Evolutionary conservation across 37 sponge, comb jelly and placozoan genomes (phyloP).

Genomic region (Chondrosia reniformis): DNA sequence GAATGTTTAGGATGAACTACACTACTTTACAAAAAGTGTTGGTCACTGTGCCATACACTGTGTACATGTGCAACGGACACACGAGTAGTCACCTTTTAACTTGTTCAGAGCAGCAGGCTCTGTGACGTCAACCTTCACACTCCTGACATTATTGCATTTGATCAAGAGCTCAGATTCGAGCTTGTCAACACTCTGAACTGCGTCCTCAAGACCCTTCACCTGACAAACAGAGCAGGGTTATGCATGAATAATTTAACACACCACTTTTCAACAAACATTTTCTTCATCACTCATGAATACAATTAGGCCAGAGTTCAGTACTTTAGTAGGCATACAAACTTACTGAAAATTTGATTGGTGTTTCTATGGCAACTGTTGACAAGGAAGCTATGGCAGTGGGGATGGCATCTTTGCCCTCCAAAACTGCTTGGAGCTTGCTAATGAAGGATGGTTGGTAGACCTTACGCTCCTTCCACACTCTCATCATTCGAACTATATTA

Average conservation of each 20-base stretch:
- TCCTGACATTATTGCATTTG: slow-evolving; percentile 46
- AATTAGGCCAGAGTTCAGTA: background rate
- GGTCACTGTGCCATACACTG: no score
- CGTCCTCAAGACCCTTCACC: slow-evolving; percentile 44
- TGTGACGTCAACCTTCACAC: slow-evolving; percentile 59
- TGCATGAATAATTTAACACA: no score
- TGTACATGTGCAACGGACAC: no score
- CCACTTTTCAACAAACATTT: background rate
- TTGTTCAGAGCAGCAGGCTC: slow-evolving; percentile 42
- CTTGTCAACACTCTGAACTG: slow-evolving; percentile 58
- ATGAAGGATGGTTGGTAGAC: slow-evolving; percentile 62
- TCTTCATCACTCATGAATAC: background rate
- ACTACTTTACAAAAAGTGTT: no score
- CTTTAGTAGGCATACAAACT: background rate
- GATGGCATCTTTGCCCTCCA: background rate
- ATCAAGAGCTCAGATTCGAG: slow-evolving; percentile 76
- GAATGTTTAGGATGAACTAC: no score
- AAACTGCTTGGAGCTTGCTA: slow-evolving; percentile 31
- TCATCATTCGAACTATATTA: slow-evolving; percentile 61
- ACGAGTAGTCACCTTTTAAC: slow-evolving; percentile 59
- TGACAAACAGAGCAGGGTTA: no score
- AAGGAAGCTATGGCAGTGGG: background rate
- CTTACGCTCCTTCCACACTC: slow-evolving; percentile 82
- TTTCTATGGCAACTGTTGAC: background rate
- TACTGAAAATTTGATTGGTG: background rate